Evolutionary conservation across 2,797 vertebrate species (phyloP).

Genomic region (Girardinus metallicus): DNA sequence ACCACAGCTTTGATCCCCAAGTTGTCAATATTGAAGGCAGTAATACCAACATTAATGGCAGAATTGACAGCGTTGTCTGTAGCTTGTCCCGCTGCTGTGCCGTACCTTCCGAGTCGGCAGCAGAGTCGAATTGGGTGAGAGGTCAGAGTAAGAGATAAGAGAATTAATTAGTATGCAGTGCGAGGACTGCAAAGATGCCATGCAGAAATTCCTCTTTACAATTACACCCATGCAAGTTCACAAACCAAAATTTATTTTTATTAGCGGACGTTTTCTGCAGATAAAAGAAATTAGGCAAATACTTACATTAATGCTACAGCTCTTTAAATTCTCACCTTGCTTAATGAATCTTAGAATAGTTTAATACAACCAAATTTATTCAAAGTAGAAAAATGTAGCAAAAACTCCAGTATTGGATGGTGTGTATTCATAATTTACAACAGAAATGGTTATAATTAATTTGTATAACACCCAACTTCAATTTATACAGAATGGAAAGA

Average conservation of each 20-base stretch:
- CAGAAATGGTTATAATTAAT: background rate
- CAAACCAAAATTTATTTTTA: conserved; percentile 4
- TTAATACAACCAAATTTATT: background rate
- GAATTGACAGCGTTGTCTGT: conserved; percentile 93
- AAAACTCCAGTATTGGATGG: background rate
- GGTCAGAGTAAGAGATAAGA: conserved; percentile 22
- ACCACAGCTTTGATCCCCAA: conserved; percentile 95
- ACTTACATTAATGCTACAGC: conserved; percentile 1
- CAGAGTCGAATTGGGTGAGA: conserved; percentile 49
- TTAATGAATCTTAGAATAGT: background rate
- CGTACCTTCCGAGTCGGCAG: conserved; percentile 84
- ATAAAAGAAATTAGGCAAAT: background rate
- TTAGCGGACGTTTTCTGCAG: background rate
- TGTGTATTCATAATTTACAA: background rate
- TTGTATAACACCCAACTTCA: background rate
- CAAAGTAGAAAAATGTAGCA: background rate
- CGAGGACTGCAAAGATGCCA: conserved; percentile 39
- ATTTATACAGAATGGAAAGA: background rate
- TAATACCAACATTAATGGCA: conserved; percentile 92
- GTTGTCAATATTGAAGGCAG: conserved; percentile 95
- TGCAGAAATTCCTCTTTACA: conserved; percentile 33
- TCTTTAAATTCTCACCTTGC: background rate
- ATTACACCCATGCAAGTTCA: conserved; percentile 55
- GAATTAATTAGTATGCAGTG: conserved; percentile 25
- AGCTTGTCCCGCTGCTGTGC: conserved; percentile 90